Base-by-base conservation (phyloP, 1,140 invertebrate genomes). In the Portunus trituberculatus region DNA sequence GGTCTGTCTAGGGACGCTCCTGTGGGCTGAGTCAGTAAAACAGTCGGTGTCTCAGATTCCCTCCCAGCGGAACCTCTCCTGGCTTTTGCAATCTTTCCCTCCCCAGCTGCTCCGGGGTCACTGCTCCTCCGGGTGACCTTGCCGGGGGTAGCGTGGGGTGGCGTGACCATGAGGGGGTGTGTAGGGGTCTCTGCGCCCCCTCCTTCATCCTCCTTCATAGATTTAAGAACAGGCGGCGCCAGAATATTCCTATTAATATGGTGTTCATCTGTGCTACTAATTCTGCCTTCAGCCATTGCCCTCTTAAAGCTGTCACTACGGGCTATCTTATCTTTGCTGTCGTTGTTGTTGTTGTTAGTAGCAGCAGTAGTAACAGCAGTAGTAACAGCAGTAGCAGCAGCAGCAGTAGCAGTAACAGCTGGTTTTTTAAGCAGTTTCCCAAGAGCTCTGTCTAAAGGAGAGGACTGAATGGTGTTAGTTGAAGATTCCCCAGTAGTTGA, bases 291-390 rank as follows among this genome's bases (percentile, higher is more conserved):
- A 39, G 93, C 95, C 95, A 96, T 96, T 25, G 96, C 96, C 67
- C 84, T 87, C 82, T 92, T 94, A 67, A 96, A 96, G 90, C 96
- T 96, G 59, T 96, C 96, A 90, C 96, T 96, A 89, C 95, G 87
- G 67, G 76, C 93, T 20, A 96, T 95, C 88, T 96, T 95, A 45
- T 96, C 96, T 84, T 94, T 95, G 25, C n/a, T 93, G 3, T 46
- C 88, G n/a, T 59, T 59, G 32, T 48, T 25, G 20, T n/a, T 7
- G 20, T 76, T 12, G 67, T n/a, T 76, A 76, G 52, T 59, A 10
- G 52, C 12, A 2, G 52, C 12, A 10, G 52, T 10, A 59, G 52
- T 20, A 59, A 10, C 16, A 59, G 8, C 0, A 10, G 52, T 0
- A 10, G 52, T 59, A 59, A 0, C 16, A 52, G 48, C 48, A 52